phyloP scores from a whole-genome alignment of 2,888 invertebrate genomes.

The Amiota minor region DNA sequence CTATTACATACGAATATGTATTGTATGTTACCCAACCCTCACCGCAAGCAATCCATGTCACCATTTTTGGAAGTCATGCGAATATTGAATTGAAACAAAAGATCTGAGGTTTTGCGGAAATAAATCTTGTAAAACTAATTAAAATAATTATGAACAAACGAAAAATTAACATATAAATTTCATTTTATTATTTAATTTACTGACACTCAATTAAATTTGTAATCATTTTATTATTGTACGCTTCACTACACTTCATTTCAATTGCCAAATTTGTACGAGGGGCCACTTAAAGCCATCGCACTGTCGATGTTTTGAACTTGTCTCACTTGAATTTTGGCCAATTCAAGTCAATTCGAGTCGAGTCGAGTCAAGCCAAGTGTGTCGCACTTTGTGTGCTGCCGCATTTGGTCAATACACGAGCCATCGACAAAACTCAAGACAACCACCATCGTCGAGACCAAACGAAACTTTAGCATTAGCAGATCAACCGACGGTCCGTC shows the following conservation, averaged over 20 bases:
- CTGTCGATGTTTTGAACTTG: constrained; percentile 33
- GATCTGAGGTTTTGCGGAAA: background rate
- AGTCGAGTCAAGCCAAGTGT: too few species aligned
- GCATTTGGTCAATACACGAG: constrained; percentile 53
- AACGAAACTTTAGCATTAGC: too few species aligned
- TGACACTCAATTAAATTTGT: constrained; percentile 19
- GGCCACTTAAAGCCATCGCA: background rate
- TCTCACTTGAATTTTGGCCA: constrained; percentile 9
- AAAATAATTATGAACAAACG: background rate
- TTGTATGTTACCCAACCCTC: too few species aligned
- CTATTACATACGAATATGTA: too few species aligned
- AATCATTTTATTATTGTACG: background rate
- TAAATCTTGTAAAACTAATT: background rate
- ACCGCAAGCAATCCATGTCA: too few species aligned
- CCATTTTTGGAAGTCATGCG: too few species aligned
- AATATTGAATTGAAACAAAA: background rate
- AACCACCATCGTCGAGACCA: background rate
- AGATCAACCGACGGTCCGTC: too few species aligned
- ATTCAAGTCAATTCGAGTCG: constrained; percentile 5
- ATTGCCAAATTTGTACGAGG: constrained; percentile 11
- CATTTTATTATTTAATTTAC: background rate
- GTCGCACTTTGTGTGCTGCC: background rate
- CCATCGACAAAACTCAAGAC: constrained; percentile 30
- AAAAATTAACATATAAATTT: background rate
- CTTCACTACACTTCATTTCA: constrained; percentile 9